Evolutionary conservation across 2,888 invertebrate species (phyloP), one percentile per base, ranked within the genome.

Genomic region (Megastigmus dorsalis): DNA sequence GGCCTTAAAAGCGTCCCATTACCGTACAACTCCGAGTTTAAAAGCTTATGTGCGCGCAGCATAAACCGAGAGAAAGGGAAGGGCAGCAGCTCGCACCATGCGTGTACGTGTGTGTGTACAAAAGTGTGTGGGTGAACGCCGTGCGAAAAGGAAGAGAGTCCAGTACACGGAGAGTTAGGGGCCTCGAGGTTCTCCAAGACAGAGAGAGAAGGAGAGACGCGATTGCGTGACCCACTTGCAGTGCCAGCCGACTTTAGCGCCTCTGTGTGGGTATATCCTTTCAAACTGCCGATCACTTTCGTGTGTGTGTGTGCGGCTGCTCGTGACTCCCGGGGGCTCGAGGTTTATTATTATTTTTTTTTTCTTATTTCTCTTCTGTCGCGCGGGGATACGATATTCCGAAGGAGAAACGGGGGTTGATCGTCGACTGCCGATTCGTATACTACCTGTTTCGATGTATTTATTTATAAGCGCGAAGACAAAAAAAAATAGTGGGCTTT

Each of bases 91-190:
- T 7, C 6, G 18, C 9, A 9, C 7, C 3, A 15, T 15, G 18
- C 3, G 6, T 10, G 13, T 3, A 23, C 15, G 33, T 13, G n/a
- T 1, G 4, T 18, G 30, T 7, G 18, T 13, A 20, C 20, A 13
- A 15, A 23, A 20, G 33, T 54, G 43, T 15, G 52, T 33, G 59
- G 52, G 62, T 28, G 62, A 57, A 65, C 55, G 65, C 63, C 71
- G 45, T 48, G 63, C 71, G 55, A 65, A 65, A 65, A 65, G 71
- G 71, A 72, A 72, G 71, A 72, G n/a, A n/a, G n/a, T n/a, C n/a
- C n/a, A n/a, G n/a, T n/a, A n/a, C n/a, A n/a, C n/a, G n/a, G n/a
- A n/a, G n/a, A n/a, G n/a, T n/a, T n/a, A n/a, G n/a, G n/a, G n/a
- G n/a, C n/a, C n/a, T n/a, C n/a, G n/a, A n/a, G n/a, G n/a, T n/a